A percentile compares a stretch with the other conserved stretches of the same genome.
These are phyloP conservation scores for Clarias laeviceps DNA, from an alignment of 2,797 vertebrate species.

Conservation along the genomic window DNA sequence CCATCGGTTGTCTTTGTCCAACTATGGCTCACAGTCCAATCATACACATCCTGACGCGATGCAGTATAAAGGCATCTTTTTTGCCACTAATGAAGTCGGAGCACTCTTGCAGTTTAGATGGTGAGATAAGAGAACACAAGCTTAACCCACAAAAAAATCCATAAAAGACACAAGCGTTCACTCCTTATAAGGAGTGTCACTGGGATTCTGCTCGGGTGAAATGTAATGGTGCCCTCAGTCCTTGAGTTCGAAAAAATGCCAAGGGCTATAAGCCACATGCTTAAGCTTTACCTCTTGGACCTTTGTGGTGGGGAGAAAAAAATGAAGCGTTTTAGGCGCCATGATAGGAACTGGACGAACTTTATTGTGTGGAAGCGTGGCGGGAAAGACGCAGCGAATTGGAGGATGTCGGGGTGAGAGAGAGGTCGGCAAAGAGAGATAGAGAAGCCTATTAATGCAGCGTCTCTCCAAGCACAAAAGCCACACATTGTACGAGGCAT, in stretches of 20 bases:
- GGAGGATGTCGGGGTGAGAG: background rate
- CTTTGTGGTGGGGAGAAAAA: conserved; percentile 27
- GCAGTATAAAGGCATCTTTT: background rate
- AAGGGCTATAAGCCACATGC: conserved; percentile 62
- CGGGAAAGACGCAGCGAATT: background rate
- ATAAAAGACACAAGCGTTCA: background rate
- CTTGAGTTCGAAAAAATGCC: conserved; percentile 44
- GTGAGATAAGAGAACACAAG: conserved; percentile 46
- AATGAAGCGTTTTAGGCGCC: background rate
- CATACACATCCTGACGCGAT: background rate
- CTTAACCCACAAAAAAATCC: background rate
- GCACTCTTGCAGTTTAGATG: conserved; percentile 29
- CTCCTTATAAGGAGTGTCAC: background rate
- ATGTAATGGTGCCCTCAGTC: background rate
- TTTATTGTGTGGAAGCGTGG: conserved; percentile 28
- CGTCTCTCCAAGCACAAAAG: conserved; percentile 27
- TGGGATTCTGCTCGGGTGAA: conserved; percentile 17
- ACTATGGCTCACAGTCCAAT: background rate
- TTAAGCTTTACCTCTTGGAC: conserved; percentile 64
- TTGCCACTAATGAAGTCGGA: background rate
- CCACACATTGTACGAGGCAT: conserved; percentile 38
- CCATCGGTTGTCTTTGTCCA: background rate
- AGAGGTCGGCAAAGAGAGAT: conserved; percentile 9
- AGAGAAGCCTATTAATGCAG: conserved; percentile 11
- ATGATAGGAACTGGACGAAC: conserved; percentile 25